Evolutionary conservation across 2,113 vertebrate genomes (phyloP), one percentile per base, ranked within the genome.

Genomic region (Atlantisia rogersi): DNA sequence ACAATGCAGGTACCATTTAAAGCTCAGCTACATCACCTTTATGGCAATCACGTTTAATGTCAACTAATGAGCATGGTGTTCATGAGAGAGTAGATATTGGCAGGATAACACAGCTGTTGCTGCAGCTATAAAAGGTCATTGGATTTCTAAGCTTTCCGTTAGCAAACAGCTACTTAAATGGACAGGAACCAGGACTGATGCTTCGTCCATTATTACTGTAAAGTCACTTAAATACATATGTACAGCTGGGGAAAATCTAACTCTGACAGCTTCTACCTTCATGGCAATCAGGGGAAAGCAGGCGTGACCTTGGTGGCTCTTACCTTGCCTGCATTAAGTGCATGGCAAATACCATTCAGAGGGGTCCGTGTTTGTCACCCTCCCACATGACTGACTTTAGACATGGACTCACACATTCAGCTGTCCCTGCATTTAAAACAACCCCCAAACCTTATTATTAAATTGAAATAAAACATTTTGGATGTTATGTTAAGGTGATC

Each of bases 61-160:
- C 86, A 96, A 1, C 58, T 95, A 94, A 86, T 68, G 81, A 85
- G 48, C 0, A 0, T 42, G 65, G 62, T 46, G 77, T 53, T 88
- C 48, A 53, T 3, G 7, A 81, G 76, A 69, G 82, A 68, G 80
- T 9, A 62, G 92, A 55, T 96, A 82, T 85, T 96, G 88, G 80
- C 88, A 96, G 82, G 69, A 73, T 84, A 78, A 84, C 40, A 64
- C 52, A 86, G 62, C 32, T 0, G 0, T 55, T 81, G 26, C 70
- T 93, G 65, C 62, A 78, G 7, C 88, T 89, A 42, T 60, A 63
- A 82, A 95, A 93, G 77, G 90, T 89, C 77, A 84, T 76, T 28
- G 83, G 70, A 85, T 96, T 95, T 93, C 91, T 91, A 82, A 92
- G 62, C 53, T 73, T 93, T 87, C 65, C 17, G 58, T 69, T 90